These are phyloP conservation scores for Entomyzon cyanotis DNA, from an alignment of 2,113 vertebrate species.

Conservation along the genomic window DNA sequence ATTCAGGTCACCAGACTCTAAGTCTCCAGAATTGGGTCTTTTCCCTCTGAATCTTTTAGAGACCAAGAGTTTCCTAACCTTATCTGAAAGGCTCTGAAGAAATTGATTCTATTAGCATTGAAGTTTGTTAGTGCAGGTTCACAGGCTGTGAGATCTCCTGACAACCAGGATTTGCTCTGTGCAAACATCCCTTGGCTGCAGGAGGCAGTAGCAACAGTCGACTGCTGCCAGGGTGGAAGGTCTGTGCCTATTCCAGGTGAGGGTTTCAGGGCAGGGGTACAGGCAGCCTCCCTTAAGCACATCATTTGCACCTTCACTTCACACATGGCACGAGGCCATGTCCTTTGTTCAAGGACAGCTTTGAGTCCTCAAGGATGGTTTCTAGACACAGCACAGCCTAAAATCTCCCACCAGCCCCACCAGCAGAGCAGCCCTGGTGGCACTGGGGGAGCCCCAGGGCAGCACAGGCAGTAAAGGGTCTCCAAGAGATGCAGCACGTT, in stretches of 20 bases:
- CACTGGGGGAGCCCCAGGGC: neutral
- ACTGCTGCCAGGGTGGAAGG: neutral
- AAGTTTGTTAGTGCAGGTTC: constrained; percentile 6
- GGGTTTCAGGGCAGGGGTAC: neutral
- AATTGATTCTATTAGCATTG: neutral
- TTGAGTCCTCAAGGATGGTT: neutral
- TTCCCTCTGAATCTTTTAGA: neutral
- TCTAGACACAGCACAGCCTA: neutral
- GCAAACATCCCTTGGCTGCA: neutral
- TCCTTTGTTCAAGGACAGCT: neutral
- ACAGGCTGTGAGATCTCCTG: neutral
- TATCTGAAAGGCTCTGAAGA: neutral
- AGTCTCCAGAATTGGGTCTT: neutral
- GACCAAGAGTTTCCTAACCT: neutral
- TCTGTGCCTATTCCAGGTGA: neutral
- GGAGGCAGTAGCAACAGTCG: neutral
- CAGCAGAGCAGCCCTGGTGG: neutral
- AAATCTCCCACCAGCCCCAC: neutral
- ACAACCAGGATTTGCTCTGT: neutral
- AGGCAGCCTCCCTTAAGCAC: neutral
- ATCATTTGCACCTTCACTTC: neutral
- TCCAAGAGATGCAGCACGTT: neutral
- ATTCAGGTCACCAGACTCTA: constrained; percentile 4
- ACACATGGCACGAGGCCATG: neutral
- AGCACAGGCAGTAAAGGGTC: neutral